Evolutionary conservation across 2,113 vertebrate species (phyloP).

Genomic region (Henicopernis longicauda): DNA sequence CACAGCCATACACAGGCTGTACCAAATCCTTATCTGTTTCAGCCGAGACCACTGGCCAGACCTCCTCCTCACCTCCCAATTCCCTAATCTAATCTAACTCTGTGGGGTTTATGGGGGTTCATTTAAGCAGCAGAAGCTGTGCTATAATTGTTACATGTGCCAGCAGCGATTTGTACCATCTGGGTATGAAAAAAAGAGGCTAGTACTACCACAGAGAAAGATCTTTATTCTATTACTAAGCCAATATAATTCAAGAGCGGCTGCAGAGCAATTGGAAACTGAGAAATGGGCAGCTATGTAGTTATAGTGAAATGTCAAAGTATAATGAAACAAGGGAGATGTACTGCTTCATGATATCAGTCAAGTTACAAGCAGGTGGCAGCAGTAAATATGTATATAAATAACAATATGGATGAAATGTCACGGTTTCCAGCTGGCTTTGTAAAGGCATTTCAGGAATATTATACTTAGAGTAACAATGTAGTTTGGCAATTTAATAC

Average conservation of each 20-base stretch:
- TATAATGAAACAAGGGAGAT: conserved; percentile 67
- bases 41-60: conserved; percentile 63
- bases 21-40: conserved; percentile 40
- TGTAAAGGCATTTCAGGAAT: conserved; percentile 61
- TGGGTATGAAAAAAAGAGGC: conserved; percentile 61
- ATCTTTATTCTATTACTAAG: conserved; percentile 72
- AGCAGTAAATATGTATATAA: conserved; percentile 74
- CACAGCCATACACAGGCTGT: neutral
- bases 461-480: conserved; percentile 50
- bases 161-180: conserved; percentile 70
- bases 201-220: conserved; percentile 41
- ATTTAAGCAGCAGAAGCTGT: conserved; percentile 73
- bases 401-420: conserved; percentile 74
- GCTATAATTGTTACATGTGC: conserved; percentile 71
- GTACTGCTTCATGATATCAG: conserved; percentile 44
- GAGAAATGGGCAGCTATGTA: conserved; percentile 62
- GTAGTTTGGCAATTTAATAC: conserved; percentile 26
- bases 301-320: conserved; percentile 72
- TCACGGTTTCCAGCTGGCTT: conserved; percentile 68
- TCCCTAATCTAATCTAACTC: conserved; percentile 83
- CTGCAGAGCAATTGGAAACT: conserved; percentile 67
- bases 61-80: conserved; percentile 74
- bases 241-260: conserved; percentile 64
- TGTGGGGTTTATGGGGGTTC: conserved; percentile 69
- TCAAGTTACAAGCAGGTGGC: conserved; percentile 73